Conservation (phyloP, 1,140 invertebrate genomes). For the Venturia canescens region DNA sequence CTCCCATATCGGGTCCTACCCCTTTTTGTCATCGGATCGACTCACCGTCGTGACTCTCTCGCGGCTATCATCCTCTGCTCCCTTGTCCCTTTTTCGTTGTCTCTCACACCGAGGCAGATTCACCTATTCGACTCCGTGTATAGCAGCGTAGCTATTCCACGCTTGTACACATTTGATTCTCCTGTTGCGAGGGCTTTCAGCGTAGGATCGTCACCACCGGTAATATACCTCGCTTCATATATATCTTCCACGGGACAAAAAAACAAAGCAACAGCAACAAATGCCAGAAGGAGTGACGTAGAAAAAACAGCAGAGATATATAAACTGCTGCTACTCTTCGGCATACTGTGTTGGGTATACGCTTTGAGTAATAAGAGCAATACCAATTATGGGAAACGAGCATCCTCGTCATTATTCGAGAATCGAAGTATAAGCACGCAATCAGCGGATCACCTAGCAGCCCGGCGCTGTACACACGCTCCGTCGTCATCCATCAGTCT, state of each 20-base stretch:
- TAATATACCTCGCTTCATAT: background rate
- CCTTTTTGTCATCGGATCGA: slow-evolving; percentile 63
- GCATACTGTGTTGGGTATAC: background rate
- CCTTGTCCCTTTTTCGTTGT: slow-evolving; percentile 25
- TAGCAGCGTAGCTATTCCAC: background rate
- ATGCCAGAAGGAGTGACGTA: background rate
- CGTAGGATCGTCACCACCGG: background rate
- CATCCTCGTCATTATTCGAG: slow-evolving; percentile 37
- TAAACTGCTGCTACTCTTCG: slow-evolving; percentile 1
- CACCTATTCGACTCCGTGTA: background rate
- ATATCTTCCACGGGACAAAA: background rate
- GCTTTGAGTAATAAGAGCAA: slow-evolving; percentile 59
- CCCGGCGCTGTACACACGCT: slow-evolving; percentile 49
- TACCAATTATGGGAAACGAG: slow-evolving; percentile 57
- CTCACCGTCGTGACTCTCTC: slow-evolving; percentile 46
- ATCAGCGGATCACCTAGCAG: background rate
- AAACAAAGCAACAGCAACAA: too few species aligned
- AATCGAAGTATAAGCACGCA: slow-evolving; percentile 6
- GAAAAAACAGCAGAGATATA: background rate
- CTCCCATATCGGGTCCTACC: slow-evolving; percentile 67
- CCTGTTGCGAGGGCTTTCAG: background rate
- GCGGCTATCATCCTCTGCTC: slow-evolving; percentile 48
- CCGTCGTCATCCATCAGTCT: slow-evolving; percentile 54
- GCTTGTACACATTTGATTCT: background rate
- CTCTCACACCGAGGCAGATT: background rate